A percentile compares a stretch with the other conserved stretches of the same genome.
Evolutionary conservation across 2,113 vertebrate genomes (phyloP).

Genomic region (Tonatia bakeri): DNA sequence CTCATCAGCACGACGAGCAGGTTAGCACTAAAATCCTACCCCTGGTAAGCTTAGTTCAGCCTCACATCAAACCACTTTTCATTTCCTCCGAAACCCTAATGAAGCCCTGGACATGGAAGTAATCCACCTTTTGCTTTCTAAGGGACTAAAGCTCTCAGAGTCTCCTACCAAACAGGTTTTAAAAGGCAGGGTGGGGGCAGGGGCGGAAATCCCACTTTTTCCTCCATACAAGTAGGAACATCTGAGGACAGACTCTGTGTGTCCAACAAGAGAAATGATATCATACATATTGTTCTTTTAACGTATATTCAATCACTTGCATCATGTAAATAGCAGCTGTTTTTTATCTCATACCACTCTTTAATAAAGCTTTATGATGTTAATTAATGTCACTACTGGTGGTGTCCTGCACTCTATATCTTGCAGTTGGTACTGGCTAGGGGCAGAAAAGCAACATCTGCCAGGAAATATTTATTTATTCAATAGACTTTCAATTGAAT

Average conservation of each 20-base stretch:
- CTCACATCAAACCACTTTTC: constrained; percentile 19
- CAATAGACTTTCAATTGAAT: constrained; percentile 1
- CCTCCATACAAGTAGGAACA: neutral
- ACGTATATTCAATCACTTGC: constrained; percentile 56
- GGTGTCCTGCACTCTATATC: constrained; percentile 48
- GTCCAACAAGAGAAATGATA: constrained; percentile 51
- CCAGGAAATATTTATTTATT: constrained; percentile 62
- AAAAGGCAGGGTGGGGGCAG: neutral
- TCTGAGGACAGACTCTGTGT: neutral
- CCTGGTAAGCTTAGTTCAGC: neutral
- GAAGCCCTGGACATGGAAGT: constrained; percentile 28
- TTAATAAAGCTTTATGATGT: constrained; percentile 48
- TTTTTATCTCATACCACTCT: constrained; percentile 65
- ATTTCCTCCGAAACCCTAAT: constrained; percentile 55
- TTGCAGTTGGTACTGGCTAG: constrained; percentile 49
- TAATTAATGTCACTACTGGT: constrained; percentile 72
- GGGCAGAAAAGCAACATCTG: constrained; percentile 67
- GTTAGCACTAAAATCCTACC: neutral
- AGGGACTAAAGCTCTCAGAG: neutral
- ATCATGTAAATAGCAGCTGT: constrained; percentile 41
- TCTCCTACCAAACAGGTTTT: neutral
- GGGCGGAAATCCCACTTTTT: neutral
- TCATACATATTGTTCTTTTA: constrained; percentile 55
- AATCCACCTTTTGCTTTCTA: constrained; percentile 46
- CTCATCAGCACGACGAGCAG: constrained; percentile 28